Percentiles rank a stretch among this genome's conserved stretches.
Evolutionary conservation across 2,888 invertebrate genomes (phyloP).

Genomic region (Lasiommata megera): DNA sequence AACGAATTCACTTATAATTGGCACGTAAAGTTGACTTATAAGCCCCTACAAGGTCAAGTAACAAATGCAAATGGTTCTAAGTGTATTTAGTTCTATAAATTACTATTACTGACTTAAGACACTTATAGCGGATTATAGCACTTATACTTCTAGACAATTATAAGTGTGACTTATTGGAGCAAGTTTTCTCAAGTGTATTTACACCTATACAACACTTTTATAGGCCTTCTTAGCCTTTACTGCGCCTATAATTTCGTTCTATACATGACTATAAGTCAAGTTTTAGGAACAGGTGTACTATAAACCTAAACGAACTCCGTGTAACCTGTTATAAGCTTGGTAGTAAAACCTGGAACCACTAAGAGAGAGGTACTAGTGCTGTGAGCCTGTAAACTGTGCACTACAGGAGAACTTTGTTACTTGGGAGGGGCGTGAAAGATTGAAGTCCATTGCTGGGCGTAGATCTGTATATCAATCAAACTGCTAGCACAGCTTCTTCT

Average conservation of each 20-base stretch:
- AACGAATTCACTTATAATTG: constrained; percentile 12
- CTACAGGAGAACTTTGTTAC: constrained; percentile 13
- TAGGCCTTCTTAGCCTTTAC: constrained; percentile 12
- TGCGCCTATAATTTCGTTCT: constrained; percentile 11
- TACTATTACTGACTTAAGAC: constrained; percentile 10
- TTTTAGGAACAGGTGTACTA: constrained; percentile 11
- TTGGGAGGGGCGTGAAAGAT: constrained; percentile 1
- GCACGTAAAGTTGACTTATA: constrained; percentile 13
- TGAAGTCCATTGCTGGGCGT: too few species aligned
- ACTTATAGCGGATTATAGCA: constrained; percentile 11
- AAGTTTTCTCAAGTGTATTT: constrained; percentile 5
- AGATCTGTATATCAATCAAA: too few species aligned
- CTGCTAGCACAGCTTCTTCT: too few species aligned
- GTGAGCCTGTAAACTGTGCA: constrained; percentile 5
- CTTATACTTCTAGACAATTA: constrained; percentile 5
- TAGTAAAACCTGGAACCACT: constrained; percentile 12
- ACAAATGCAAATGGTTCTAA: constrained; percentile 9
- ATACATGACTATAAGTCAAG: constrained; percentile 9
- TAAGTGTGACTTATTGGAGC: constrained; percentile 12
- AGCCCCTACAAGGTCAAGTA: constrained; percentile 10
- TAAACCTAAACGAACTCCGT: constrained; percentile 12
- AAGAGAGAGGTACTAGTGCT: constrained; percentile 13
- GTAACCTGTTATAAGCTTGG: constrained; percentile 11
- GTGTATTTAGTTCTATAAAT: constrained; percentile 11
- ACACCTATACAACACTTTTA: constrained; percentile 10